These are phyloP conservation scores for Athalia circularis DNA, from an alignment of 2,888 invertebrate species.

Conservation along the genomic window DNA sequence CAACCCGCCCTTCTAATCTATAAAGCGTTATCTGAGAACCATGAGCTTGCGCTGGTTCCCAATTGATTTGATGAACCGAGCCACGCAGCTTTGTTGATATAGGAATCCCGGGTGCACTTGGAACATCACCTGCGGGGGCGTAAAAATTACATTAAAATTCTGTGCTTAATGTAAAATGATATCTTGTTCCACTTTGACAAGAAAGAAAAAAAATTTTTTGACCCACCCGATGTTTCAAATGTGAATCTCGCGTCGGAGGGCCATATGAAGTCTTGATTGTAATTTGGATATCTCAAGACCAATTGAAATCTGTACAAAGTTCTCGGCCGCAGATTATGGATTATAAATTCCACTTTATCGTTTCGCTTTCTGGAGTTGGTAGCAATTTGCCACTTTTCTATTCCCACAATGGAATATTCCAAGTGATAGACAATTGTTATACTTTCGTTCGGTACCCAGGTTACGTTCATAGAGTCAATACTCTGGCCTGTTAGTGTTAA, in stretches of 20 bases:
- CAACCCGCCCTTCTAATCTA: constrained; percentile 82
- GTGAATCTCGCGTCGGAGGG: constrained; percentile 82
- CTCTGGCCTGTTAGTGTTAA: constrained; percentile 78
- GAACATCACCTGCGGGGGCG: constrained; percentile 81
- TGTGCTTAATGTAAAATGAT: not conserved
- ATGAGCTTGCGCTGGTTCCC: constrained; percentile 86
- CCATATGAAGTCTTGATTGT: constrained; percentile 81
- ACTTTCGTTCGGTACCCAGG: constrained; percentile 81
- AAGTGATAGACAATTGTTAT: constrained; percentile 72
- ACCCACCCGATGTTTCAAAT: constrained; percentile 85
- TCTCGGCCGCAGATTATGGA: constrained; percentile 80
- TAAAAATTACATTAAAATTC: not conserved
- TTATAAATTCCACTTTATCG: constrained; percentile 64
- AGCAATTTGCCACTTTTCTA: constrained; percentile 73
- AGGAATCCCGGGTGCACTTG: constrained; percentile 86
- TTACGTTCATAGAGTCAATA: constrained; percentile 79
- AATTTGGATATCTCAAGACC: constrained; percentile 79
- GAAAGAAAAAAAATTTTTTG: not conserved
- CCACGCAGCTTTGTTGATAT: constrained; percentile 84
- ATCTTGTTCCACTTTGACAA: too few relatives aligned
- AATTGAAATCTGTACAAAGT: constrained; percentile 87
- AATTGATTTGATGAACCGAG: constrained; percentile 86
- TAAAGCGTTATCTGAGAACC: constrained; percentile 86
- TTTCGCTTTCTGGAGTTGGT: constrained; percentile 55
- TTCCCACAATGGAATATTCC: constrained; percentile 76